A percentile compares a stretch with the other conserved stretches of the same genome.
phyloP scores from a whole-genome alignment of 2,113 vertebrate species.

The Ardeotis arabs region DNA sequence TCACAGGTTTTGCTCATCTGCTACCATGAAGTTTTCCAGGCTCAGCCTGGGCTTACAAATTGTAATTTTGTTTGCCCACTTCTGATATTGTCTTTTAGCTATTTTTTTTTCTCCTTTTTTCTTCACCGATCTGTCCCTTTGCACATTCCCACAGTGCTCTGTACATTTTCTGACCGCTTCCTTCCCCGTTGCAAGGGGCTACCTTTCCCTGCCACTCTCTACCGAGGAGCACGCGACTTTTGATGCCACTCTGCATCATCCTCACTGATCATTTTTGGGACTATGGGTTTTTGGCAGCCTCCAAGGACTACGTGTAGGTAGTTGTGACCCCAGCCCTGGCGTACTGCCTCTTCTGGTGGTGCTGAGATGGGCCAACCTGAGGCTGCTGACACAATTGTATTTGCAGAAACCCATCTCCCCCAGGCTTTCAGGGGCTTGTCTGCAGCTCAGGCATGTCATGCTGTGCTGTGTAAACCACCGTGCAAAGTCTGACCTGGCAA shows the following conservation, averaged over 20 bases:
- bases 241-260: not conserved
- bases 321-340: accelerated
- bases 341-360: accelerated
- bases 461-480: accelerated
- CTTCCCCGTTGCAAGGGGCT: not conserved
- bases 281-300: not conserved
- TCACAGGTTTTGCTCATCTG: not conserved
- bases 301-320: not conserved
- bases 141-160: accelerated
- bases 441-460: not conserved
- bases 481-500: not conserved
- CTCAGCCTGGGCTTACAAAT: not conserved
- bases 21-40: not conserved
- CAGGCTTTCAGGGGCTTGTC: not conserved
- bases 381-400: accelerated
- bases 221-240: not conserved
- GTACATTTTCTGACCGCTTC: accelerated
- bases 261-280: not conserved
- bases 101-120: accelerated
- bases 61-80: not conserved
- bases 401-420: not conserved
- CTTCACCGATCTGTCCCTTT: not conserved
- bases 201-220: not conserved
- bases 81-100: not conserved
- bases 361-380: not conserved